Evolutionary conservation across 64 coral and sea anemone species (phyloP), one percentile per base, ranked within the genome.

Genomic region (Anthopleura sola): DNA sequence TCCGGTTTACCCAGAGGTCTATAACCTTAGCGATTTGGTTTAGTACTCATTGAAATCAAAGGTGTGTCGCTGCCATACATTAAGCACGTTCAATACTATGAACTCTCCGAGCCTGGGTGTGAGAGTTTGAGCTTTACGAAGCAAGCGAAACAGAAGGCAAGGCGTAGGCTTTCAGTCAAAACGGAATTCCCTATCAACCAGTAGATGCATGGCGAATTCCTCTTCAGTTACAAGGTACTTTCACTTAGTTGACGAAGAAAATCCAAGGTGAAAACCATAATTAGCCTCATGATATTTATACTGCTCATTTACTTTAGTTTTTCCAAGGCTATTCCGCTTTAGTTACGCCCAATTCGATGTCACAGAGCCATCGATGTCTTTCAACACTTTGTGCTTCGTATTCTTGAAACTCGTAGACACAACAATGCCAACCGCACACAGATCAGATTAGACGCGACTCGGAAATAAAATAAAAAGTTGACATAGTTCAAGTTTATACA

Each of bases 211-310:
- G 66, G 66, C 66, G 34, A 34, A 71, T 71, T 71, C 66, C 66
- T 71, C 66, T 71, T 71, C 66, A 36, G n/a, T 71, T 13, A 13
- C 66, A 71, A 71, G 66, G 66, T 71, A 71, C 66, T 71, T 71
- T 71, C 66, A 71, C 28, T 71, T 71, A 14, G 66, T 10, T 71
- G 66, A 71, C 50, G 50, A 17, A 34, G 66, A 71, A 31, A 13
- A 10, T 12, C 9, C 26, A 2, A 71, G 66, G 66, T 71, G 66
- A 71, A 71, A 32, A 71, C 66, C 3, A 32, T 71, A 71, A 71
- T 71, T 71, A 71, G 11, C 34, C 7, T 32, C 29, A 15, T 71
- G 24, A 66, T 66, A 28, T 44, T 44, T 44, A 6, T 44, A 44
- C 40, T 44, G 40, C 40, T 44, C 40, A 44, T 44, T 44, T 44